phyloP scores from a whole-genome alignment of 2,888 invertebrate genomes.

The Ophion slaviceki region DNA sequence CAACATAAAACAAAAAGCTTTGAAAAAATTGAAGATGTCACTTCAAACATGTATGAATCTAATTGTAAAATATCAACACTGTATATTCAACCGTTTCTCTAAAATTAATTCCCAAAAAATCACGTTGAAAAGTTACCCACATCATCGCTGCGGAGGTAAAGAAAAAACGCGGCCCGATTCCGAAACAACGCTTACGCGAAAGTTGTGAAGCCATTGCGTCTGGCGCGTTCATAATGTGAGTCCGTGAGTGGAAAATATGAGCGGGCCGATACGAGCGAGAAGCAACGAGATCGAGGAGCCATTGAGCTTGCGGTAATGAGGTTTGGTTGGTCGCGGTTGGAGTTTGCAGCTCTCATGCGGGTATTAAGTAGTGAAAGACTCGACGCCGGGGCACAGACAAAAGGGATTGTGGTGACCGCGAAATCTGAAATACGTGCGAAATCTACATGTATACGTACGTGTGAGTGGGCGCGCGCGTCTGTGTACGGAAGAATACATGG shows the following conservation, averaged over 20 bases:
- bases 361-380: slow-evolving; percentile 32
- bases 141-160: no score
- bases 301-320: slow-evolving; percentile 56
- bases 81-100: no score
- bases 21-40: no score
- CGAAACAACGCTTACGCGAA: no score
- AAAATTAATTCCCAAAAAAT: no score
- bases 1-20: no score
- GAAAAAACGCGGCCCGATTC: no score
- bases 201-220: background rate
- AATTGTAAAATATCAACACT: no score
- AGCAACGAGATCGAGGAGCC: slow-evolving; percentile 16
- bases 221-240: background rate
- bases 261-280: background rate
- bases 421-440: slow-evolving; percentile 20
- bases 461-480: background rate
- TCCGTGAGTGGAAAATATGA: slow-evolving; percentile 13
- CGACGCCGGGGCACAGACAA: slow-evolving; percentile 4
- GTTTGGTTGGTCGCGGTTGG: background rate
- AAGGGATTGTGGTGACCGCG: slow-evolving; percentile 15
- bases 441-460: background rate
- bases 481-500: slow-evolving; percentile 5
- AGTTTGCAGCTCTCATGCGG: slow-evolving; percentile 13
- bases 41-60: no score
- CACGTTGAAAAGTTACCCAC: no score